phyloP scores from a whole-genome alignment of 2,888 invertebrate species.

The Eristalis tenax region DNA sequence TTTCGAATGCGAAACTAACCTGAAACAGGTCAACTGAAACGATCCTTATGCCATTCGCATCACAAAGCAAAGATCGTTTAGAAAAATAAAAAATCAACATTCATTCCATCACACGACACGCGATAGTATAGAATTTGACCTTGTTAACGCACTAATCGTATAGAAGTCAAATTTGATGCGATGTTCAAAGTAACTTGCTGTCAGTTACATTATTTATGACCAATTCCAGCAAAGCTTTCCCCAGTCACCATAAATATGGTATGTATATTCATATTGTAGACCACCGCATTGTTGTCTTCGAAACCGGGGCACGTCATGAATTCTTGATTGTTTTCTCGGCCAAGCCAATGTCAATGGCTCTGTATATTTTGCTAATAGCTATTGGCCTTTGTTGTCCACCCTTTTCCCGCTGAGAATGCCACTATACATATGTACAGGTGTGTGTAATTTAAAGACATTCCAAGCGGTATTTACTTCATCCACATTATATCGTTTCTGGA shows the following conservation, averaged over 20 bases:
- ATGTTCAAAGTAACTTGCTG: not conserved
- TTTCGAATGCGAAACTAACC: not conserved
- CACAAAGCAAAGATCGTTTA: not conserved
- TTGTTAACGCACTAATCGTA: not conserved
- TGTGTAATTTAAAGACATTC: not conserved
- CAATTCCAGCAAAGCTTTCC: not conserved
- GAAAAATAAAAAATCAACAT: not conserved
- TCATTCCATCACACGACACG: not conserved
- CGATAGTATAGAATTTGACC: not conserved
- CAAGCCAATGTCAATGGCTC: not conserved
- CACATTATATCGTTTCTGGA: slow-evolving; percentile 15
- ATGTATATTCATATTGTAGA: not conserved
- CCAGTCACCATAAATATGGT: not conserved
- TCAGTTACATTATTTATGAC: not conserved
- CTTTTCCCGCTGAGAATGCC: not conserved
- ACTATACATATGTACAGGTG: not conserved
- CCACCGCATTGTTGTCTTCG: not conserved
- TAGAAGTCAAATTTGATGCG: not conserved
- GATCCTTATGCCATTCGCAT: too few relatives aligned
- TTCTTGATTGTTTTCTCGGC: not conserved
- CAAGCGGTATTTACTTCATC: slow-evolving; percentile 24
- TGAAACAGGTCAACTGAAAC: too few relatives aligned
- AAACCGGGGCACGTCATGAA: not conserved
- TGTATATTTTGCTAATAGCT: not conserved
- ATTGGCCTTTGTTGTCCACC: not conserved